phyloP scores from a whole-genome alignment of 2,113 vertebrate genomes.

The Macroglossus sobrinus region DNA sequence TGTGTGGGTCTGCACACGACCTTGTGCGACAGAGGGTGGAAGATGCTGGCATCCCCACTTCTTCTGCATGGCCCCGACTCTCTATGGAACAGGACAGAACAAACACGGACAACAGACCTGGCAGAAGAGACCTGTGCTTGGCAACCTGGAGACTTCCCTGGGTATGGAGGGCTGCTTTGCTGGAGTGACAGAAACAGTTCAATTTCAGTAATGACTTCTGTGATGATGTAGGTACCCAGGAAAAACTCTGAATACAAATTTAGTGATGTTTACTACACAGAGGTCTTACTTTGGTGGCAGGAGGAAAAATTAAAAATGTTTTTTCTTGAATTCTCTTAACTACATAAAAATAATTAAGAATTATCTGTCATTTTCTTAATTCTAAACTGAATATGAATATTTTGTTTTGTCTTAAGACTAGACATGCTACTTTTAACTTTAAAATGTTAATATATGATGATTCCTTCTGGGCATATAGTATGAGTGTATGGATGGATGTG shows the following conservation, averaged over 20 bases:
- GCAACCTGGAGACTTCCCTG: background rate
- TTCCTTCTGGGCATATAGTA: background rate
- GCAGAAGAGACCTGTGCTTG: background rate
- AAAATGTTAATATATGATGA: constrained; percentile 9
- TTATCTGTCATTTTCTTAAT: background rate
- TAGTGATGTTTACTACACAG: background rate
- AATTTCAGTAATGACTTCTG: background rate
- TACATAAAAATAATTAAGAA: background rate
- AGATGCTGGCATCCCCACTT: background rate
- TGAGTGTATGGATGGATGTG: background rate
- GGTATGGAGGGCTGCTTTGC: background rate
- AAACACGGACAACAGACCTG: background rate
- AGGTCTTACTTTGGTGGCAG: background rate
- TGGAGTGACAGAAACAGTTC: background rate
- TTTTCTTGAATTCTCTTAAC: background rate
- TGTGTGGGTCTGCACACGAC: background rate
- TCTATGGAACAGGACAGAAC: background rate
- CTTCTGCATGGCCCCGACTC: background rate
- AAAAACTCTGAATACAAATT: background rate
- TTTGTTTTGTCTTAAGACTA: background rate
- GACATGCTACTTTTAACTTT: constrained; percentile 25
- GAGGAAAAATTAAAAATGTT: background rate
- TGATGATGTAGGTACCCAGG: background rate
- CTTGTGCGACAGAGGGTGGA: background rate
- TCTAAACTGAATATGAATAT: background rate